Base-by-base conservation (phyloP, 2,888 invertebrate genomes). In the Netelia virgata region DNA sequence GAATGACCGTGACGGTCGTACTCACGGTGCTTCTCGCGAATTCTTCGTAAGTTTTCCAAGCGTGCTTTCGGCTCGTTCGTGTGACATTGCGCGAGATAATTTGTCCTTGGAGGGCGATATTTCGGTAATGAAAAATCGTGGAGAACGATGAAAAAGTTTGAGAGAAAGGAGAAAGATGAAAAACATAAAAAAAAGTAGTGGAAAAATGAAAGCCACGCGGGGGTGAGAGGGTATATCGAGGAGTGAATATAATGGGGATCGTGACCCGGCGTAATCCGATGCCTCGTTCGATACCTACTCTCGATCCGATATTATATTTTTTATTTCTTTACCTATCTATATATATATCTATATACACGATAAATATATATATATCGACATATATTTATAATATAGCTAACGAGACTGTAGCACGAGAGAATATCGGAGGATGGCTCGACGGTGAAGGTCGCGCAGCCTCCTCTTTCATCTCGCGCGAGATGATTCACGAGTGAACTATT, bases 191-290 rank as follows among this genome's bases (percentile, higher is more conserved):
- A 88, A 68, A 84, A 85, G 6, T 36, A 6, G 36, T 36, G 36
- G 36, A 36, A 36, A 36, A 36, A 36, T 36, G 1, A 36, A 36
- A 36, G 36, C 6, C 3, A 36, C 36, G 36, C 1, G 36, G 8
- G 36, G 36, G 36, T 8, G 36, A 6, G 36, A 23, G 73, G 75
- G 55, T 18, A 66, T 76, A 63, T 20, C 66, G 61, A 61, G 73
- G 68, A 81, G 68, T 84, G 59, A 80, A 81, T 84, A 85, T 89
- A 90, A 90, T 89, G 84, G 88, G 88, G 89, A 89, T 91, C 90
- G 91, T 90, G 90, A 91, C 89, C 89, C 83, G 86, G 81, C 87
- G 88, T 89, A 90, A 90, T 88, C 86, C 86, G 88, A 88, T 86
- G 88, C 86, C 83, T 87, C 77, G 84, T 72, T 70, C 84, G 86